Percentiles rank a stretch among this genome's conserved stretches.
Evolutionary conservation across 37 sponge, comb jelly and placozoan species (phyloP).

Genomic region (Amphimedon queenslandica): DNA sequence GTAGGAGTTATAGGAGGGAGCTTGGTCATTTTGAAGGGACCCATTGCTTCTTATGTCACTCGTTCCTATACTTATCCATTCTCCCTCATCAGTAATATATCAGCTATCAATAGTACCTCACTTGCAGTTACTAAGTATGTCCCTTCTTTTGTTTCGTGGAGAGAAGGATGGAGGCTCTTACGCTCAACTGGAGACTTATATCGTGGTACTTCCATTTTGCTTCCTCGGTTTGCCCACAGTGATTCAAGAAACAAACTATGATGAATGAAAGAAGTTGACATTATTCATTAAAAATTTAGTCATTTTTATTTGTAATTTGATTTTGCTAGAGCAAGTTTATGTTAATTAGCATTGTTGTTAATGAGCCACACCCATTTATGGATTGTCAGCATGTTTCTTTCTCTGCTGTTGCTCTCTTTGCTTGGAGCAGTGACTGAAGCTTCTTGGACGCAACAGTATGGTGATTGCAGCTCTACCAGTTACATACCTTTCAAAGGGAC

Average conservation of each 20-base stretch:
- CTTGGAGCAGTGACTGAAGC: background rate
- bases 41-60: constrained; percentile 30
- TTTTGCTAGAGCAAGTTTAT: too few species aligned
- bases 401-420: background rate
- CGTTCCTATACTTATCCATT: constrained; percentile 44
- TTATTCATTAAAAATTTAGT: too few species aligned
- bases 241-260: background rate
- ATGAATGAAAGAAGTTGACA: too few species aligned
- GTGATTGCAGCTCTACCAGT: constrained; percentile 21
- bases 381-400: background rate
- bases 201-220: constrained; percentile 25
- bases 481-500: constrained; percentile 5
- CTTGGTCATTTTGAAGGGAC: background rate
- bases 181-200: constrained; percentile 1
- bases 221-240: constrained; percentile 38
- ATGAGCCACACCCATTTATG: background rate
- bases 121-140: constrained; percentile 6
- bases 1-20: background rate
- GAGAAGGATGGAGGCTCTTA: constrained; percentile 34
- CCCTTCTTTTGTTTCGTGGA: constrained; percentile 27
- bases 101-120: constrained; percentile 29
- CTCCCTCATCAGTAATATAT: constrained; percentile 24
- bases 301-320: too few species aligned
- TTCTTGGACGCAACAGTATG: constrained; percentile 33
- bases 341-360: background rate